A percentile compares a stretch with the other conserved stretches of the same genome.
Conservation (phyloP, 2,888 invertebrate species). For the Sarcophaga caerulescens region DNA sequence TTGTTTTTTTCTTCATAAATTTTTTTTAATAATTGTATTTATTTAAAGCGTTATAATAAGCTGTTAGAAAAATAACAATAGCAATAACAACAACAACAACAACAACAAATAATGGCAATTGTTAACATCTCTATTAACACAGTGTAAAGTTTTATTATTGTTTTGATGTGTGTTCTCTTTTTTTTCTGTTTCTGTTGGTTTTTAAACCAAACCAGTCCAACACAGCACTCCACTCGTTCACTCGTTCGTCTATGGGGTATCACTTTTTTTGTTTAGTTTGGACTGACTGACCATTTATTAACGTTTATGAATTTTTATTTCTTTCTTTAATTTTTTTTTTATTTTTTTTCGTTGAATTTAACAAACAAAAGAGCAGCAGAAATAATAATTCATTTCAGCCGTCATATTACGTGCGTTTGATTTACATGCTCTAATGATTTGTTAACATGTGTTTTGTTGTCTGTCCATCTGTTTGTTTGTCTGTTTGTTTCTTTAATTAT, state of each 20-base stretch:
- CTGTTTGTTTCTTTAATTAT: background rate
- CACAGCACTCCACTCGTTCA: no score
- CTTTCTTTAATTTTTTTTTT: background rate
- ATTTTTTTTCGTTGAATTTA: no score
- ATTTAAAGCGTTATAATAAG: slow-evolving; percentile 49
- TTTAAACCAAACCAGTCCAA: no score
- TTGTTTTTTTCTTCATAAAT: slow-evolving; percentile 13
- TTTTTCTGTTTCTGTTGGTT: background rate
- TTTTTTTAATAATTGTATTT: slow-evolving; percentile 39
- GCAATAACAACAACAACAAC: background rate
- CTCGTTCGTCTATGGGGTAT: background rate
- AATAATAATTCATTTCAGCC: background rate
- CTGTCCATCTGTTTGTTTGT: background rate
- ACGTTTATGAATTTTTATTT: background rate
- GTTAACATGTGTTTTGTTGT: slow-evolving; percentile 5
- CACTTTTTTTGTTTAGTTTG: background rate
- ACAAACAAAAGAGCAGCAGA: background rate
- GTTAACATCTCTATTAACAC: slow-evolving; percentile 4
- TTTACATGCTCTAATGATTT: slow-evolving; percentile 50
- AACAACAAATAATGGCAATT: background rate
- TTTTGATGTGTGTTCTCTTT: background rate
- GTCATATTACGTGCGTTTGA: slow-evolving; percentile 31
- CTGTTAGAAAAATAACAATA: slow-evolving; percentile 12
- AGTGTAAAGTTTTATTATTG: background rate
- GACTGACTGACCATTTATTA: background rate